These are phyloP conservation scores for Brachionichthys hirsutus DNA, from an alignment of 2,113 vertebrate genomes.

Conservation along the genomic window DNA sequence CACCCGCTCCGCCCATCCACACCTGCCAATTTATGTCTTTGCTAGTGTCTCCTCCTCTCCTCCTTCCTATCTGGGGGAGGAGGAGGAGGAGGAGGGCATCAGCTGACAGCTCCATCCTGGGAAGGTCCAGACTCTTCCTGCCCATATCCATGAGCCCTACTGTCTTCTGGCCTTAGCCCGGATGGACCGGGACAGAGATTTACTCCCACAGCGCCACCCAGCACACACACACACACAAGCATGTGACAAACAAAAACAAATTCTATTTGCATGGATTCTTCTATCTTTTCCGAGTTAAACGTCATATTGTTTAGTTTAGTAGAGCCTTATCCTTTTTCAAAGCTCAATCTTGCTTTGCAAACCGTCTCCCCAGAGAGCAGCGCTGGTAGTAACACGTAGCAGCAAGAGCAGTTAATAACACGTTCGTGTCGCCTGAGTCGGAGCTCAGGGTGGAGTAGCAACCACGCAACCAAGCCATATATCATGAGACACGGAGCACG, in stretches of 20 bases:
- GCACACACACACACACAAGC: slow-evolving; percentile 2
- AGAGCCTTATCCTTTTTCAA: no score
- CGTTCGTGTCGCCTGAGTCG: slow-evolving; percentile 31
- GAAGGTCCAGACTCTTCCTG: slow-evolving; percentile 71
- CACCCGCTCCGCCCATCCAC: slow-evolving; percentile 45
- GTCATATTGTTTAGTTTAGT: no score
- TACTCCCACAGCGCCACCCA: slow-evolving; percentile 27
- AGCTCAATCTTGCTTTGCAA: no score
- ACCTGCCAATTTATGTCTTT: slow-evolving; percentile 56
- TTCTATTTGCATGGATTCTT: background rate
- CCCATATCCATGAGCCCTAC: slow-evolving; percentile 46
- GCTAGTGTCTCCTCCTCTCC: slow-evolving; percentile 37
- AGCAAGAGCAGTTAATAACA: slow-evolving; percentile 44
- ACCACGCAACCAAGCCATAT: slow-evolving; percentile 4
- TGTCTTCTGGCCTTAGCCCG: slow-evolving; percentile 66
- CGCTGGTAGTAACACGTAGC: slow-evolving; percentile 28
- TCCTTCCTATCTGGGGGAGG: slow-evolving; percentile 40
- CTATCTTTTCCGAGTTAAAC: no score
- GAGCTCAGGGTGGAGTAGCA: slow-evolving; percentile 13
- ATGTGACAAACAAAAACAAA: slow-evolving; percentile 38
- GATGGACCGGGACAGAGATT: slow-evolving; percentile 50
- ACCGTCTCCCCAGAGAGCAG: slow-evolving; percentile 16
- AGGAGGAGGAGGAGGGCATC: slow-evolving; percentile 50
- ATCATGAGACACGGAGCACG: background rate
- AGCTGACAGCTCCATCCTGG: slow-evolving; percentile 79